phyloP scores from a whole-genome alignment of 2,113 vertebrate species.

The Epinephelus moara region DNA sequence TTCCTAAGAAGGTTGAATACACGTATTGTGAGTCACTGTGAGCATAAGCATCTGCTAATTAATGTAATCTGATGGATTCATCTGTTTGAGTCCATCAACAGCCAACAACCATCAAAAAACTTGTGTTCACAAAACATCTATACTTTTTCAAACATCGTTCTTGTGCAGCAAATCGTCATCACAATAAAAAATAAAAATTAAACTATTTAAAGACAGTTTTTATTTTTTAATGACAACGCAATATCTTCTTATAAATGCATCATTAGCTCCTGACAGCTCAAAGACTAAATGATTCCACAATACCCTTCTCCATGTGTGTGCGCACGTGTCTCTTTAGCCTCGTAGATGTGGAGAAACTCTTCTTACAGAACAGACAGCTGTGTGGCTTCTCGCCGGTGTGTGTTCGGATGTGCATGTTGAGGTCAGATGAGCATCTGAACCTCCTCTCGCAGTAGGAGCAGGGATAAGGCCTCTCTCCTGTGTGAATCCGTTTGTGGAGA shows the following conservation, averaged over 20 bases:
- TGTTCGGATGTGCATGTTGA: constrained; percentile 63
- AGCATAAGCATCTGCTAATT: no score
- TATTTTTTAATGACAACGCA: constrained; percentile 9
- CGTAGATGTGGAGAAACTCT: constrained; percentile 61
- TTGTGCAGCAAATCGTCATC: background rate
- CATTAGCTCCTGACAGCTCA: background rate
- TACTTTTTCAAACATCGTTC: background rate
- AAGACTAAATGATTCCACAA: constrained; percentile 21
- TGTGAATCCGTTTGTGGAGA: constrained; percentile 71
- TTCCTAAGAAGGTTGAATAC: no score
- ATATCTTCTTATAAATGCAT: background rate
- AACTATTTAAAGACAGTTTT: background rate
- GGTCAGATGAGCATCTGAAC: constrained; percentile 74
- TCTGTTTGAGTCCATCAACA: no score
- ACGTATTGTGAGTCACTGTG: no score
- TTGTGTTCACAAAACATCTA: background rate
- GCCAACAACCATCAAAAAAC: no score
- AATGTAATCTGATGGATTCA: no score
- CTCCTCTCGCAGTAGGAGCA: constrained; percentile 66
- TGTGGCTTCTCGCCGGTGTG: constrained; percentile 74
- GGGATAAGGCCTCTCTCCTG: constrained; percentile 70
- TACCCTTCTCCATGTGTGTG: constrained; percentile 54
- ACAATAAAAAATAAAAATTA: background rate
- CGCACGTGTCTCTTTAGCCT: constrained; percentile 67
- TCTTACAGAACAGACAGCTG: constrained; percentile 65